These are phyloP conservation scores for Octonoba sinensis DNA, from an alignment of 2,888 invertebrate genomes.

Conservation along the genomic window DNA sequence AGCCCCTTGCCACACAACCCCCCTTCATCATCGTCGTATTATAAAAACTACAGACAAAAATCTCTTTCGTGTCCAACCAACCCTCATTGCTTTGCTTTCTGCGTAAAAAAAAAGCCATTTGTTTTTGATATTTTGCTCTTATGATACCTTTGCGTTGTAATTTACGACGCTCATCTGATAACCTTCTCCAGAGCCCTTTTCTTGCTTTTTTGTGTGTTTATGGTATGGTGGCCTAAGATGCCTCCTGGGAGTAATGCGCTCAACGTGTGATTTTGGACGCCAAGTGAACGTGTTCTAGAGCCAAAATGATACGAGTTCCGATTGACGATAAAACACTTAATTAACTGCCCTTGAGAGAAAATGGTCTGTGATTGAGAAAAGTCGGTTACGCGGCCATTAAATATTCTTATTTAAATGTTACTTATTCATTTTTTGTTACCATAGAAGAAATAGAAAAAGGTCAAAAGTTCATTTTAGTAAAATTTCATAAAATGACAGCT, in stretches of 20 bases:
- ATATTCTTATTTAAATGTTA: neutral
- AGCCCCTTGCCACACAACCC: slow-evolving; percentile 6
- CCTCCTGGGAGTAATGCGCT: slow-evolving; percentile 6
- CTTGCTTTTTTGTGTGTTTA: neutral
- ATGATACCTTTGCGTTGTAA: slow-evolving; percentile 55
- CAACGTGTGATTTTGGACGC: slow-evolving; percentile 43
- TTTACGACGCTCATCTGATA: slow-evolving; percentile 55
- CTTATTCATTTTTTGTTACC: neutral
- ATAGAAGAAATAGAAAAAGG: neutral
- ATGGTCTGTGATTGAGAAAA: neutral
- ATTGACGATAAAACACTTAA: neutral
- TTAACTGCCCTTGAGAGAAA: neutral
- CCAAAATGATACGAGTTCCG: slow-evolving; percentile 6
- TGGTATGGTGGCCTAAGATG: neutral
- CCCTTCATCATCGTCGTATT: neutral
- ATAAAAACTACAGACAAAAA: slow-evolving; percentile 19
- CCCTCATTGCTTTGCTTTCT: slow-evolving; percentile 28
- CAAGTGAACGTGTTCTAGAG: slow-evolving; percentile 15
- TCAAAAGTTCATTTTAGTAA: too few species aligned
- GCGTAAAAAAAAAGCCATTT: slow-evolving; percentile 15
- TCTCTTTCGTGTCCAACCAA: slow-evolving; percentile 3
- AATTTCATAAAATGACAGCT: too few species aligned
- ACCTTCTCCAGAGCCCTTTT: slow-evolving; percentile 22
- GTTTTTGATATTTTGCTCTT: slow-evolving; percentile 41
- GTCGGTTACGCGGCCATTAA: neutral